Conservation (phyloP, 2,888 invertebrate species). For the Linnaemya tessellans region DNA sequence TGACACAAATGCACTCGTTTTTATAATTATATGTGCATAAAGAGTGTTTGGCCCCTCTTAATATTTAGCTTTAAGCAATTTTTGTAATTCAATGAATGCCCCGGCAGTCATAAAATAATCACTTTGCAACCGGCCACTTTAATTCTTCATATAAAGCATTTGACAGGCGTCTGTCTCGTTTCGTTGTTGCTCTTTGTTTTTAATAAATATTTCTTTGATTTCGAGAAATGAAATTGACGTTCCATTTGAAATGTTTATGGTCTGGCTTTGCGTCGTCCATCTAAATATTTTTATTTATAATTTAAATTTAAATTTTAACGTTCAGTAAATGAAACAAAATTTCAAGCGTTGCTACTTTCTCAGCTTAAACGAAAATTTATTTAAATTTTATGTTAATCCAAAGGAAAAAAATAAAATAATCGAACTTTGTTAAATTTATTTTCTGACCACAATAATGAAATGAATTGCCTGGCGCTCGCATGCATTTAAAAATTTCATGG, state of each 20-base stretch:
- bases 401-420: constrained; percentile 22
- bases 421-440: constrained; percentile 2
- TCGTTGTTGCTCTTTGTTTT: constrained; percentile 1
- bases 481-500: constrained; percentile 36
- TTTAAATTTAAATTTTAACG: constrained; percentile 41
- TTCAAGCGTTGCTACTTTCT: constrained; percentile 35
- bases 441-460: background rate
- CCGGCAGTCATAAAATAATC: constrained; percentile 55
- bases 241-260: constrained; percentile 43
- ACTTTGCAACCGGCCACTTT: constrained; percentile 48
- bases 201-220: background rate
- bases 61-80: constrained; percentile 19
- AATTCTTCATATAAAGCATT: constrained; percentile 57
- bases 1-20: constrained; percentile 9
- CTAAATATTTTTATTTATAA: constrained; percentile 18
- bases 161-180: constrained; percentile 22
- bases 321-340: background rate
- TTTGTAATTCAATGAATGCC: constrained; percentile 53
- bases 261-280: constrained; percentile 20
- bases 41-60: background rate
- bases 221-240: constrained; percentile 15
- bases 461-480: constrained; percentile 2
- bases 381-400: constrained; percentile 49
- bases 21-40: background rate
- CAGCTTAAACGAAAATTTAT: constrained; percentile 55